Evolutionary conservation across 2,113 vertebrate species (phyloP), one percentile per base, ranked within the genome.

Genomic region (Pelodiscus sinensis): DNA sequence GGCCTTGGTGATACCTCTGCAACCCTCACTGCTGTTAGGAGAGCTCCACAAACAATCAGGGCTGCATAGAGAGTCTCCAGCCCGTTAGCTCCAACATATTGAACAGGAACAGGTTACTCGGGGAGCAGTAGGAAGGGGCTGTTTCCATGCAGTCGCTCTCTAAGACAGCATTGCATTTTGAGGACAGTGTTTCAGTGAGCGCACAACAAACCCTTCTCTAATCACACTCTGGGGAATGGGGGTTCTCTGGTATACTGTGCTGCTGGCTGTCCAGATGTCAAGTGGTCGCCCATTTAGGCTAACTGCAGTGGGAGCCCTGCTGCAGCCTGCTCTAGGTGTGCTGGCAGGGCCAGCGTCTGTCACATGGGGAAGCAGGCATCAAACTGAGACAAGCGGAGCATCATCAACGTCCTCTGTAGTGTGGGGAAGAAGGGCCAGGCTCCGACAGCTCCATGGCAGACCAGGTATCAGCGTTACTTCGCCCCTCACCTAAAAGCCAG

Each of bases 71-170:
- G 54, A 25, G 54, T 57, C 22, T 2, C 11, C 31, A 38, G n/a
- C 9, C 9, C 1, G 78, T 31, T 58, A 79, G 77, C 92, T 21
- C 84, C 89, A 5, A 85, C 81, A 24, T 10, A 12, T 56, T 29
- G 56, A 68, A 57, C 2, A 0, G 3, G 1, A 8, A 1, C 18
- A 75, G 9, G 9, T 35, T 22, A 24, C 9, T 21, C 22, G 22
- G 8, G 71, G 35, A 44, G 71, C n/a, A 9, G 35, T 75, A 44
- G 35, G 35, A 75, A 75, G 44, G 35, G 10, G 2, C 71, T 11
- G 10, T 75, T 75, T 65, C 13, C 44, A 44, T 22, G 11, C 19
- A 9, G 21, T 38, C n/a, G 22, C 19, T 73, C 44, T 44, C 44
- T 44, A 44, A 44, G 44, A 44, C 44, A 44, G 44, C 44, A 44